phyloP scores from a whole-genome alignment of 2,113 vertebrate species.

The Tupaia chinensis region DNA sequence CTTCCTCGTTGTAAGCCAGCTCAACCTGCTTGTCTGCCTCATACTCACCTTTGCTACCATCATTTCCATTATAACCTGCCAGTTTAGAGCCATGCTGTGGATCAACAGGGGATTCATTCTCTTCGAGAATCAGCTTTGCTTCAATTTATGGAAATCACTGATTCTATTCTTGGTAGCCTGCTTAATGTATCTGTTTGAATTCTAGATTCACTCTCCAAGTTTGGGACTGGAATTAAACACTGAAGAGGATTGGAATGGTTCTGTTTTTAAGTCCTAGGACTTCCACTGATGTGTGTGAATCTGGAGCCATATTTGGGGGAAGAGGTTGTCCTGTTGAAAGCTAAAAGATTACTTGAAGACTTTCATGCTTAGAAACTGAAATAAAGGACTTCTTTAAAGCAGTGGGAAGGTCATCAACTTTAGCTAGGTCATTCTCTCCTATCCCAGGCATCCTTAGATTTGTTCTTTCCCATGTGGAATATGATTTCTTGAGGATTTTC shows the following conservation, averaged over 20 bases:
- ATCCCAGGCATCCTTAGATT: too few relatives aligned
- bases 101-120: conserved; percentile 99
- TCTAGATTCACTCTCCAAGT: conserved; percentile 81
- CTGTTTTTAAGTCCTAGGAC: conserved; percentile 85
- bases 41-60: conserved; percentile 99
- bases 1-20: conserved; percentile 99
- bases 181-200: conserved; percentile 81
- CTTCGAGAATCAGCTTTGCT: conserved; percentile 98
- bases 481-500: too few relatives aligned
- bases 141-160: conserved; percentile 87
- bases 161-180: conserved; percentile 84
- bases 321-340: conserved; percentile 84
- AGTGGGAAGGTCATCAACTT: too few relatives aligned
- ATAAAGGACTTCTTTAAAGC: conserved; percentile 87
- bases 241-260: conserved; percentile 89
- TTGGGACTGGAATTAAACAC: conserved; percentile 88
- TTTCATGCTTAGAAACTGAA: conserved; percentile 82
- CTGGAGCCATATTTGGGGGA: conserved; percentile 83
- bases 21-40: conserved; percentile 99
- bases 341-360: conserved; percentile 72
- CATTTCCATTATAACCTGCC: conserved; percentile 99
- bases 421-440: too few relatives aligned
- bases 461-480: too few relatives aligned
- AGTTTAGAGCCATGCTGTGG: conserved; percentile 99
- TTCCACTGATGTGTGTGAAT: conserved; percentile 78